Evolutionary conservation across 2,113 vertebrate species (phyloP), one percentile per base, ranked within the genome.

Genomic region (Sander vitreus): DNA sequence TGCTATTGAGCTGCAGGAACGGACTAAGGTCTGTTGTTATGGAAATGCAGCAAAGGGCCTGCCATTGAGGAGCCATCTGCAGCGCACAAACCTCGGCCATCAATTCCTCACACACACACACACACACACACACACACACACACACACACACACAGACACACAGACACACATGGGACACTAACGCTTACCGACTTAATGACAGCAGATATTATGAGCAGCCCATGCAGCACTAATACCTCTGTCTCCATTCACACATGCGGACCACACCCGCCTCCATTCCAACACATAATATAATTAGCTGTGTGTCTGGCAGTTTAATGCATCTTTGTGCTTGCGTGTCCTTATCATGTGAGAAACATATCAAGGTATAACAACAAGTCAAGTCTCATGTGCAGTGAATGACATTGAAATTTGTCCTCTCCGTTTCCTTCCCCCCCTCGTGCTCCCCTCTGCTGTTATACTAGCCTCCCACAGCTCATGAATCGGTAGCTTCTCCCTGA

Each of bases 51-150:
- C 66, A 77, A 87, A 85, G 87, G 83, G 86, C 82, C 62, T 57
- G 79, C 85, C 76, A 92, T 94, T 93, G 90, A 94, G 77, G 78
- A 77, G 74, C 91, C 94, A 94, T 94, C 94, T 95, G 95, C 91
- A 92, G 83, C 16, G 12, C 73, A 69, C 83, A 80, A 68, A 79
- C 84, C 67, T 66, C 27, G 43, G 39, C 76, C 53, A 78, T 90
- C 80, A 83, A 79, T 71, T 33, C 78, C 72, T 36, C 73, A 65
- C 78, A 74, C 66, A 72, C 59, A 62, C 62, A 64, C 63, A 62
- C 54, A 53, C 51, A 45, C 66, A 70, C 2, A 39, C 48, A 69
- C 63, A 64, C 70, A 59, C 60, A 79, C 63, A 71, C 67, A 64
- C 62, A 51, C 58, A 66, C 62, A 65, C 66, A 72, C 45, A 68